Base-by-base conservation (phyloP, 2,113 vertebrate species). In the Bombycilla garrulus region DNA sequence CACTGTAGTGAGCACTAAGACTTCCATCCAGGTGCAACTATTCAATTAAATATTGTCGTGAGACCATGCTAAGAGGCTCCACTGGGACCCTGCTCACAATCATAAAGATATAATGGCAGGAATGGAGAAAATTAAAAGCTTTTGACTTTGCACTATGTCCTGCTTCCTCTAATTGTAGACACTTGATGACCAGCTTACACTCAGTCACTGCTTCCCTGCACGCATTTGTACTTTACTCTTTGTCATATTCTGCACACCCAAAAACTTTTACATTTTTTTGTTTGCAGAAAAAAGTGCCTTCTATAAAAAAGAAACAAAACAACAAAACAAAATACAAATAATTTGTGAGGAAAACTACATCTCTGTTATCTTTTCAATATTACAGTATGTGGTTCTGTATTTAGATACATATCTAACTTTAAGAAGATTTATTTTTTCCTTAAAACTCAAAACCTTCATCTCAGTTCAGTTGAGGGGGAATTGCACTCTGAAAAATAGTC, bases 141-240 rank as follows among this genome's bases (percentile, higher is more conserved):
- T 88, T 54, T 92, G 57, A 53, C 53, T 53, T 54, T 19, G 19
- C 40, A 44, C 48, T 35, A 38, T 72, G 57, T 62, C 81, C 72
- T 74, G 53, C 77, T 96, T 97, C 93, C 92, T 96, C 72, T 93
- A 80, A 95, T 88, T 96, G 92, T 95, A 72, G 42, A 13, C 67
- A 72, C 66, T 65, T 78, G 82, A 87, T 88, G 48, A 69, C 12
- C 45, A 47, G 40, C 36, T 88, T 79, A 72, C 14, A 70, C 12
- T 54, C 9, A 18, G 56, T 11, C n/a, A 29, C 24, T 60, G 58
- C 57, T 92, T 91, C 35, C 44, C 72, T 66, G 74, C 47, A 84
- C 0, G 0, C 21, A 7, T 28, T 21, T 8, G 60, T 40, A 86
- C 50, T 47, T 89, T 85, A 66, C 11, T 62, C 42, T 87, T 66